Percentiles rank a stretch among this genome's conserved stretches.
Conservation (phyloP, 2,797 vertebrate species). For the Sylvia borin region DNA sequence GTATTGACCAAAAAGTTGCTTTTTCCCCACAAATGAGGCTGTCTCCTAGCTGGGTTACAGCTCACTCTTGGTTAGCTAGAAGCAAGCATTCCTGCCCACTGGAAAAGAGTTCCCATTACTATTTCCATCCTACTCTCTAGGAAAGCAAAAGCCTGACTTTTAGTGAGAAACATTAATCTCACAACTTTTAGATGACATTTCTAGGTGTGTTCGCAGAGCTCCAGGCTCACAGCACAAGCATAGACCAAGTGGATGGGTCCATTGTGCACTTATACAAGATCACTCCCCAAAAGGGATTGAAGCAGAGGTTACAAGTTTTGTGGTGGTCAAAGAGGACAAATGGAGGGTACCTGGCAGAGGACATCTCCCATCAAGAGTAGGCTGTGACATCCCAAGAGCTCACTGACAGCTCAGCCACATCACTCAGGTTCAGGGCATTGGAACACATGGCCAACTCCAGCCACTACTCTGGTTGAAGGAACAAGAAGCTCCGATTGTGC, state of each 20-base stretch:
- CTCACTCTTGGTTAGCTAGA: background rate
- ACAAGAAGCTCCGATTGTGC: background rate
- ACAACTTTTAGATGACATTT: background rate
- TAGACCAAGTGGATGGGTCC: background rate
- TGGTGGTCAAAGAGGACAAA: background rate
- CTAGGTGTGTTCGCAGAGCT: background rate
- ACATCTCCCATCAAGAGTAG: background rate
- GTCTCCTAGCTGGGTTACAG: background rate
- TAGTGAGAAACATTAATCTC: background rate
- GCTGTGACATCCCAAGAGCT: background rate
- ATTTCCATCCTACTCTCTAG: background rate
- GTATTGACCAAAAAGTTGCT: background rate
- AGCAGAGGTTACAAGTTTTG: background rate
- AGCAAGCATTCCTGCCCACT: background rate
- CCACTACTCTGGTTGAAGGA: background rate
- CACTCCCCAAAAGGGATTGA: background rate
- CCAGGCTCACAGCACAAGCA: background rate
- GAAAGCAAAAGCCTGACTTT: background rate
- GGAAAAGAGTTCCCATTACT: background rate
- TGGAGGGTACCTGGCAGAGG: background rate
- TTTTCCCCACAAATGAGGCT: too few relatives aligned
- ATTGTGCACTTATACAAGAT: fast-evolving
- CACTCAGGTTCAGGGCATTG: background rate
- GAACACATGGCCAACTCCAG: background rate
- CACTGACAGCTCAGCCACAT: fast-evolving